These are phyloP conservation scores for Tortricodes alternella DNA, from an alignment of 2,888 invertebrate genomes.

Conservation along the genomic window DNA sequence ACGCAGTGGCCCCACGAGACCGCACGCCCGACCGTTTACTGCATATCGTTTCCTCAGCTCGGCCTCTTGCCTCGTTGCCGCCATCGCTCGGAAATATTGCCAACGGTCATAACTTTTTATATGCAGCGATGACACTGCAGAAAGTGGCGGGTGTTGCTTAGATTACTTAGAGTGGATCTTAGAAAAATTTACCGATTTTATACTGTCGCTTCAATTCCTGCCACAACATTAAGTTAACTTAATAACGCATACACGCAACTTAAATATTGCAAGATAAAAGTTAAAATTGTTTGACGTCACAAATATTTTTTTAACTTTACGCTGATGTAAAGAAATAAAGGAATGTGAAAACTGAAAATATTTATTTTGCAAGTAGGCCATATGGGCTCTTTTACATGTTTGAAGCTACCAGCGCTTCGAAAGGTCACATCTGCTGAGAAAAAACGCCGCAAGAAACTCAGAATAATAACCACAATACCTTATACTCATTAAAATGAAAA, in stretches of 20 bases:
- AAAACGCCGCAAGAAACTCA: too few relatives aligned
- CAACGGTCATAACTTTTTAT: slow-evolving; percentile 82
- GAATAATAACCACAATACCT: too few relatives aligned
- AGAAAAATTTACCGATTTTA: slow-evolving; percentile 21
- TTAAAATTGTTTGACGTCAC: too few relatives aligned
- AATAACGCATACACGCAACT: neutral
- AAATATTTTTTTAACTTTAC: too few relatives aligned
- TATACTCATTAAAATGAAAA: too few relatives aligned
- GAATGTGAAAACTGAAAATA: too few relatives aligned
- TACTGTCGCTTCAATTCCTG: neutral
- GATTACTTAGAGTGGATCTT: slow-evolving; percentile 50
- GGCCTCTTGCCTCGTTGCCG: slow-evolving; percentile 48
- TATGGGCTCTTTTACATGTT: too few relatives aligned
- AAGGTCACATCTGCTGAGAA: too few relatives aligned
- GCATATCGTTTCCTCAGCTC: slow-evolving; percentile 79
- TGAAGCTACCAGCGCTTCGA: too few relatives aligned
- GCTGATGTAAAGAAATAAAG: too few relatives aligned
- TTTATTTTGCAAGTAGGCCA: too few relatives aligned
- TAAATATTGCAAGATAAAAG: too few relatives aligned
- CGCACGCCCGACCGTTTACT: slow-evolving; percentile 81
- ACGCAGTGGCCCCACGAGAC: slow-evolving; percentile 76
- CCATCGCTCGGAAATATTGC: slow-evolving; percentile 76
- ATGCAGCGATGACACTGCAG: slow-evolving; percentile 82
- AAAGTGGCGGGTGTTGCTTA: slow-evolving; percentile 62
- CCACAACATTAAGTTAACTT: neutral